A percentile compares a stretch with the other conserved stretches of the same genome.
Evolutionary conservation across 2,113 vertebrate genomes (phyloP).

Genomic region (Coracopsis vasa): DNA sequence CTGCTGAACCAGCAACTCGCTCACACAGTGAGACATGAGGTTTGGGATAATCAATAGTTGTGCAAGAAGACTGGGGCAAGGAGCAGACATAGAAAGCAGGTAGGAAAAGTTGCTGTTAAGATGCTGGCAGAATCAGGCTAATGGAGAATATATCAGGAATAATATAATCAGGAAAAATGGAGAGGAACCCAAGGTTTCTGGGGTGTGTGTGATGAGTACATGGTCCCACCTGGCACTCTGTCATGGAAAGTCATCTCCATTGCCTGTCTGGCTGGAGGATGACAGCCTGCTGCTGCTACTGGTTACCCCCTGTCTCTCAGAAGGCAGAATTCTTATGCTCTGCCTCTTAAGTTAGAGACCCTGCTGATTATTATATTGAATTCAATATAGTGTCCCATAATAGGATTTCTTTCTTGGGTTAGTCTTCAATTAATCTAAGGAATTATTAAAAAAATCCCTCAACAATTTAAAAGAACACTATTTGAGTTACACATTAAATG

Average conservation of each 20-base stretch:
- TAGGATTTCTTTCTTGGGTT: neutral
- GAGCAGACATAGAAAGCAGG: neutral
- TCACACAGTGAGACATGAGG: neutral
- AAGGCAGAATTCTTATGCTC: neutral
- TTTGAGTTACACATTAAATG: neutral
- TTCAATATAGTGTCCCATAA: neutral
- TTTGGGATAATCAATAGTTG: neutral
- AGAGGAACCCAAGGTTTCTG: neutral
- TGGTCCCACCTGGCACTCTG: neutral
- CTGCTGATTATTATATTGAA: neutral
- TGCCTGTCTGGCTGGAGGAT: neutral
- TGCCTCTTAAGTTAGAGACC: rapidly evolving
- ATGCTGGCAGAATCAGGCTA: neutral
- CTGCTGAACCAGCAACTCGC: neutral
- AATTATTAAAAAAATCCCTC: neutral
- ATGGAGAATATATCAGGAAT: too few species aligned
- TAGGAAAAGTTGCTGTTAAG: neutral
- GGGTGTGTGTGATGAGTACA: rapidly evolving
- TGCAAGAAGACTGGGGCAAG: neutral
- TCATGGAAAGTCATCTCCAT: neutral
- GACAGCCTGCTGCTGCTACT: neutral
- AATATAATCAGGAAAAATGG: neutral
- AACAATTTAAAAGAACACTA: neutral
- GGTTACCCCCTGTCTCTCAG: neutral
- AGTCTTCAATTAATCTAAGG: neutral